A percentile compares a stretch with the other conserved stretches of the same genome.
phyloP scores from a whole-genome alignment of 2,797 vertebrate species.

The Onychomys arenicola region DNA sequence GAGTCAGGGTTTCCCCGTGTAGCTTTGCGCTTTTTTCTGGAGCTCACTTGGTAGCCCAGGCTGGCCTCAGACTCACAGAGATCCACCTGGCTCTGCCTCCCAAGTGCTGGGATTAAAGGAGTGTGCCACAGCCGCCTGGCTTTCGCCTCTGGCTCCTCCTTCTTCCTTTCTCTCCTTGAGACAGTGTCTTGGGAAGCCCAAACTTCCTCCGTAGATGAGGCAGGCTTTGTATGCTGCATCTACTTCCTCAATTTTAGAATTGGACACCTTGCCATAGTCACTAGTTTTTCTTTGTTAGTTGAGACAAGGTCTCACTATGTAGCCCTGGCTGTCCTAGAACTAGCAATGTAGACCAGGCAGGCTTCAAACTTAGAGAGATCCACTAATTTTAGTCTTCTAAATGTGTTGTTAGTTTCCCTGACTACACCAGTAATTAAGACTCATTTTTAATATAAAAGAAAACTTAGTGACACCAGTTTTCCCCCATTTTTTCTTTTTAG shows the following conservation, averaged over 20 bases:
- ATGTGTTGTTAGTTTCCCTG: neutral
- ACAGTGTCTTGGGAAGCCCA: neutral
- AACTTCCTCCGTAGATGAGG: neutral
- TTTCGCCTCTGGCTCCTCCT: neutral
- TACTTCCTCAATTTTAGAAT: neutral
- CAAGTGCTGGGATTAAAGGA: no score
- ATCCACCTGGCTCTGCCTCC: no score
- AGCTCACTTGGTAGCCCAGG: no score
- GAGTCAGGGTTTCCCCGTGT: no score
- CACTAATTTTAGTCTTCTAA: neutral
- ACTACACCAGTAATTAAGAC: neutral
- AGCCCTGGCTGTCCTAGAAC: neutral
- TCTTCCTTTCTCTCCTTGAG: neutral
- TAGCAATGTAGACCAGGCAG: no score
- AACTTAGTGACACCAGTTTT: neutral
- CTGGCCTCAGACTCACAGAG: no score
- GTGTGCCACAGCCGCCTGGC: no score
- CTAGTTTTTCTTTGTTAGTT: neutral
- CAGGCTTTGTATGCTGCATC: neutral
- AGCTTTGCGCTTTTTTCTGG: no score
- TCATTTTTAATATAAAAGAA: neutral
- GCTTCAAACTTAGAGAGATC: neutral
- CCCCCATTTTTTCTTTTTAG: neutral
- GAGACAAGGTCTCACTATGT: neutral
- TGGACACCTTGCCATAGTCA: neutral